Base-by-base conservation (phyloP, 2,888 invertebrate genomes). In the Syritta pipiens region DNA sequence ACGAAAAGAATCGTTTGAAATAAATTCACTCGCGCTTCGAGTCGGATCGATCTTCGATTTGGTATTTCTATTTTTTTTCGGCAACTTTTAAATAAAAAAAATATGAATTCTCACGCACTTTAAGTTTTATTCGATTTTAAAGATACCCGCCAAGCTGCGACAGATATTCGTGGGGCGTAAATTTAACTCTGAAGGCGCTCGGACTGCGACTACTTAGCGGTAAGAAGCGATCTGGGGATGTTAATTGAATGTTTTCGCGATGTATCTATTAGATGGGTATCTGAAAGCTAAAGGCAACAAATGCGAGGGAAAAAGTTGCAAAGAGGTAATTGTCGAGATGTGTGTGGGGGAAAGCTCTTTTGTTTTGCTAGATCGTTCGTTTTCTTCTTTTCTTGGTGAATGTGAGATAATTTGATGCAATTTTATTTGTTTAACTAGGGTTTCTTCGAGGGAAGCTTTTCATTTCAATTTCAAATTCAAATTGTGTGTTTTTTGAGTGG, bases 161-260 rank as follows among this genome's bases (percentile, higher is more conserved):
- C 17, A 20, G 44, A 4, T 35, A 17, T 49, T 57, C 19, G 37
- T 35, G 24, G 32, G 44, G 57, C 44, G 49, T 37, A 22, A 76
- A 69, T 69, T 44, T 63, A 46, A 71, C 76, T 42, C 57, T 51
- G 35, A 63, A 76, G 63, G 30, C 49, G 44, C 24, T 76, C 63
- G 37, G 35, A 59, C 49, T 44, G 30, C 51, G 71, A 71, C 71
- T 76, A 48, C 37, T 63, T 44, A 63, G 44, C 28, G 51, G 28
- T 42, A 63, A 71, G 37, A 76, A 63, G 51, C 10, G 55, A 63
- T 76, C 63, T 30, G 71, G 51, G 71, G 76, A 71, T 71, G 63
- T 46, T 71, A 65, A 76, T 71, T 65, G 71, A 59, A 57, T 49
- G 37, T 51, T 37, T 51, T 62, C 22, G 57, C 49, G 55, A 57